A percentile compares a stretch with the other conserved stretches of the same genome.
phyloP scores from a whole-genome alignment of 2,888 invertebrate genomes.

The Heliconius ismenius region DNA sequence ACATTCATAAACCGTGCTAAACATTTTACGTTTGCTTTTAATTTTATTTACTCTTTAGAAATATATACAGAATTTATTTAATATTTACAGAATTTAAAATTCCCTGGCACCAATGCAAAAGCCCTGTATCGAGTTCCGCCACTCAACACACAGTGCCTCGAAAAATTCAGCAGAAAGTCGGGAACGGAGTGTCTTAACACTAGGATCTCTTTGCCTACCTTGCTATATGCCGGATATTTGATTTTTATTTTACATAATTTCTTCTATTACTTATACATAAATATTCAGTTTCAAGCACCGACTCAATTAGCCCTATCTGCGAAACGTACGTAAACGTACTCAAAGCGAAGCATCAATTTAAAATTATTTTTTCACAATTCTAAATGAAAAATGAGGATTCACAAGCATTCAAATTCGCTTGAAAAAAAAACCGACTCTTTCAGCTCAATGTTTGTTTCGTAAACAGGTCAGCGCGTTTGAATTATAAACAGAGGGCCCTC shows the following conservation, averaged over 20 bases:
- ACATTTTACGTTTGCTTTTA: not conserved
- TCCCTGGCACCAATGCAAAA: too few species aligned
- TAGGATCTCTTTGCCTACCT: too few species aligned
- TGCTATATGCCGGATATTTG: too few species aligned
- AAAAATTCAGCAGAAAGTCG: too few species aligned
- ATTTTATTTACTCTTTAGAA: not conserved
- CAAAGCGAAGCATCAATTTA: not conserved
- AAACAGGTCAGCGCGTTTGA: slow-evolving; percentile 30
- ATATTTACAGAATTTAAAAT: too few species aligned
- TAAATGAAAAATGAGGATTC: not conserved
- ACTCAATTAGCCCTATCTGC: slow-evolving; percentile 1
- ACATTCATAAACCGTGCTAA: not conserved
- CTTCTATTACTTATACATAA: not conserved
- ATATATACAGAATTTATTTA: too few species aligned
- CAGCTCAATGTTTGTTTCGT: slow-evolving; percentile 12
- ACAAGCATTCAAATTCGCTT: slow-evolving; percentile 10
- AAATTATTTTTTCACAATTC: not conserved
- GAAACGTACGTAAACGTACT: not conserved
- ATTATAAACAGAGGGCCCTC: slow-evolving; percentile 30
- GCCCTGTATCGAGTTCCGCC: too few species aligned
- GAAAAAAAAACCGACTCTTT: slow-evolving; percentile 13
- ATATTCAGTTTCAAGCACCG: not conserved
- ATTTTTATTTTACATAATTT: not conserved
- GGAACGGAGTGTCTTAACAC: too few species aligned
- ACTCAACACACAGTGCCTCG: too few species aligned